Evolutionary conservation across 2,113 vertebrate genomes (phyloP).

Genomic region (Gasterosteus aculeatus): DNA sequence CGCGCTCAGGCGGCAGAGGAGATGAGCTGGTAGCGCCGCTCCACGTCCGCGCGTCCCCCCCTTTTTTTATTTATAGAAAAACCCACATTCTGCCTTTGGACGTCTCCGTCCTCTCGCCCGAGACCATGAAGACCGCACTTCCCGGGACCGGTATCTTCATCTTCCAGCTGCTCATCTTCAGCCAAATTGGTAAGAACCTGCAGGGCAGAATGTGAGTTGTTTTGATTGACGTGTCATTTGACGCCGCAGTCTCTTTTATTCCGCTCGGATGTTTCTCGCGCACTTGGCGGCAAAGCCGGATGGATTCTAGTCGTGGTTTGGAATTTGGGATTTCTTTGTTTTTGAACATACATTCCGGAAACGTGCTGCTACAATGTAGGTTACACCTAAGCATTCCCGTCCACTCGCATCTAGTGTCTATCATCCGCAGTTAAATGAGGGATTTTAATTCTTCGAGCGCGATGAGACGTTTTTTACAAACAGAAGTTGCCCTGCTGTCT

Average conservation of each 20-base stretch:
- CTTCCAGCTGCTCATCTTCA: slow-evolving; percentile 70
- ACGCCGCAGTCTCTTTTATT: slow-evolving; percentile 11
- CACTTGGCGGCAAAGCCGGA: slow-evolving; percentile 26
- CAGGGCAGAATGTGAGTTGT: not conserved
- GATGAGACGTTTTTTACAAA: slow-evolving; percentile 14
- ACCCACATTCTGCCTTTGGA: slow-evolving; percentile 7
- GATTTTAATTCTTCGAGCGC: not conserved
- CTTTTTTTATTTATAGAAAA: not conserved
- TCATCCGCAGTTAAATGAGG: not conserved
- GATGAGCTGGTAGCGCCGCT: slow-evolving; percentile 67
- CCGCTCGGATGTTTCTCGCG: not conserved
- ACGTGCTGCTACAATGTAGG: not conserved
- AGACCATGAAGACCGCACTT: slow-evolving; percentile 61
- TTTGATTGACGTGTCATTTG: slow-evolving; percentile 16
- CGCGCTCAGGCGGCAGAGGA: slow-evolving; percentile 38
- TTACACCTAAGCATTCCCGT: not conserved
- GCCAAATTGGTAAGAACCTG: slow-evolving; percentile 73
- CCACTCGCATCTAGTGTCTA: slow-evolving; percentile 7
- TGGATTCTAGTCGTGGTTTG: not conserved
- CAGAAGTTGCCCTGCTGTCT: not conserved
- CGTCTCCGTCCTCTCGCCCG: slow-evolving; percentile 13
- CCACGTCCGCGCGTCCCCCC: slow-evolving; percentile 8
- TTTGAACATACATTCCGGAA: not conserved
- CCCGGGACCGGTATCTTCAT: slow-evolving; percentile 40
- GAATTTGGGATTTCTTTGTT: no score